Evolutionary conservation across 2,113 vertebrate genomes (phyloP), one percentile per base, ranked within the genome.

Genomic region (Menidia beryllina): DNA sequence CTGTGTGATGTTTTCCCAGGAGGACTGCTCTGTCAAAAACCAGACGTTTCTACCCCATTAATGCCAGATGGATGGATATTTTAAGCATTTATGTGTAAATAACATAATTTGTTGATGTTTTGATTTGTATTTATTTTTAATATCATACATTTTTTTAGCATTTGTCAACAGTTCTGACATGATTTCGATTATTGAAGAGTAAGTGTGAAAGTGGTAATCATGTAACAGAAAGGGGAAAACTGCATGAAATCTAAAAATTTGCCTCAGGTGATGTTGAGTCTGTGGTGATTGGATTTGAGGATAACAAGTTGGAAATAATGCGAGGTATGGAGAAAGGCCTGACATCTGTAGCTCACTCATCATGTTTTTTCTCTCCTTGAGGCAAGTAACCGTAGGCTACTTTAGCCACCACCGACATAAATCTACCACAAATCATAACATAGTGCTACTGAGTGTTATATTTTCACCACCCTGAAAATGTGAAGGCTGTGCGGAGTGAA

Each of bases 301-400:
- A 55, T 30, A 34, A 36, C 45, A 43, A 14, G 1, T 65, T 11
- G 47, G 21, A 48, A 53, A 38, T 24, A 26, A 53, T 34, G n/a
- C n/a, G 51, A 6, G 20, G 15, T 20, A 15, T 48, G n/a, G 26
- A 47, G 17, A 24, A 38, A 26, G 51, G 48, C 25, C 36, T 57
- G 27, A 77, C 39, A 19, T 49, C 23, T 56, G 34, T 2, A 23
- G 20, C 55, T 41, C 1, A 3, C n/a, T 21, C 12, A 6, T 58
- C n/a, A 58, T 69, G 26, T 60, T 20, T 19, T n/a, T 45, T 63
- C 5, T 61, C 36, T 50, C 23, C 66, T 59, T 2, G 13, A 52
- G 55, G 67, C 47, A 23, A 27, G 34, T 54, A 26, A 58, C 69
- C 38, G 15, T 13, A 59, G 50, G 69, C 69, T 47, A 19, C 30